These are phyloP conservation scores for Pseudococcus longispinus DNA, from an alignment of 2,888 invertebrate species.

Conservation along the genomic window DNA sequence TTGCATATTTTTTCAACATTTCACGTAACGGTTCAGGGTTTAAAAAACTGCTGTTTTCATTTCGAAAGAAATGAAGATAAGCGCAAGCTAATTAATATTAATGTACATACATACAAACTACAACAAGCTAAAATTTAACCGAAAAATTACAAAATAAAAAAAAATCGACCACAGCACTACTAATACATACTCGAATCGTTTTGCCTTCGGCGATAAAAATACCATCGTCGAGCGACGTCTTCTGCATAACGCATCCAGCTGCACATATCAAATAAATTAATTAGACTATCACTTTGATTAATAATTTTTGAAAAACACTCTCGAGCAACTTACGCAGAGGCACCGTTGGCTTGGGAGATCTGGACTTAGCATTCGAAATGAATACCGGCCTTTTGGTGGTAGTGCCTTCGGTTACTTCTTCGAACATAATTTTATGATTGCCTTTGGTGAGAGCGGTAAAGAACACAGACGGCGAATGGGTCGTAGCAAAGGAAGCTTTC, in stretches of 20 bases:
- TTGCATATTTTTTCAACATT: too few relatives aligned
- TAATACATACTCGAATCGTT: slow-evolving; percentile 76
- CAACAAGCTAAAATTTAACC: too few relatives aligned
- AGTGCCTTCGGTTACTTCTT: not conserved
- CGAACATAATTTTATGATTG: slow-evolving; percentile 17
- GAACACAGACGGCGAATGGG: slow-evolving; percentile 35
- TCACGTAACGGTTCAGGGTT: too few relatives aligned
- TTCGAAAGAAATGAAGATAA: too few relatives aligned
- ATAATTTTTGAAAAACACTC: too few relatives aligned
- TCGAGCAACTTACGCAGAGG: slow-evolving; percentile 46
- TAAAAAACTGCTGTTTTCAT: too few relatives aligned
- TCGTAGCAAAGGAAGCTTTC: not conserved
- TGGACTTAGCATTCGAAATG: not conserved
- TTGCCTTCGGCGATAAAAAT: slow-evolving; percentile 81
- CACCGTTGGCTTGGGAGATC: slow-evolving; percentile 35
- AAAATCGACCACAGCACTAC: not conserved
- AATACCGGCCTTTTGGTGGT: slow-evolving; percentile 1
- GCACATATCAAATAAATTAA: slow-evolving; percentile 60
- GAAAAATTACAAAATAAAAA: too few relatives aligned
- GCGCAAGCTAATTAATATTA: too few relatives aligned
- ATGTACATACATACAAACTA: too few relatives aligned
- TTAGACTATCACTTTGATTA: too few relatives aligned
- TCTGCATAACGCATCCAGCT: slow-evolving; percentile 84
- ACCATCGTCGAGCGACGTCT: slow-evolving; percentile 82
- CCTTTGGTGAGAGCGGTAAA: slow-evolving; percentile 18